Percentiles rank a stretch among this genome's conserved stretches.
Evolutionary conservation across 2,797 vertebrate species (phyloP).

Genomic region (Synaphobranchus kaupii): DNA sequence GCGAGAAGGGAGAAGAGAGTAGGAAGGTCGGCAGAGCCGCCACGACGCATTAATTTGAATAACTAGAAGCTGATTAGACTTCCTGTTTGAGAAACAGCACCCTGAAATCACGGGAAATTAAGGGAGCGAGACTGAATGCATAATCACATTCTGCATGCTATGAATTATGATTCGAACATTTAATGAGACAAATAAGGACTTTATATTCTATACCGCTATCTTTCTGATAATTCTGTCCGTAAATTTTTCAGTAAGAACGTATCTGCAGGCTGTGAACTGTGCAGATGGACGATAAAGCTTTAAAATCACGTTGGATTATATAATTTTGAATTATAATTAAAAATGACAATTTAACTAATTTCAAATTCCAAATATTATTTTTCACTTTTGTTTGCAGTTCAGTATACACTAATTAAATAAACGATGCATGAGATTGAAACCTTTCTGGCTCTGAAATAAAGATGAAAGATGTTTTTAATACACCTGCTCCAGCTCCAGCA

Average conservation of each 20-base stretch:
- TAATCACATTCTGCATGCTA: not conserved
- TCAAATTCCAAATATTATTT: not conserved
- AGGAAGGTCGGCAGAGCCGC: constrained; percentile 50
- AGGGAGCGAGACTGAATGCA: constrained; percentile 3
- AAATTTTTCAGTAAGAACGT: not conserved
- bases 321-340: no score
- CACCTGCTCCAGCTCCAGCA: no score
- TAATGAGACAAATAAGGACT: not conserved
- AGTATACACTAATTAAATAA: not conserved
- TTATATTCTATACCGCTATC: not conserved
- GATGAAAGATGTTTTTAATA: not conserved
- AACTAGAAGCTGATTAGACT: constrained; percentile 45
- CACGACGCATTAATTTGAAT: constrained; percentile 50
- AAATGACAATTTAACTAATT: not conserved
- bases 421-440: not conserved
- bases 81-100: constrained; percentile 40
- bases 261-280: not conserved
- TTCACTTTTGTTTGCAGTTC: not conserved
- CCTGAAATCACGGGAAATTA: constrained; percentile 23
- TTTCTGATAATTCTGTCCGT: not conserved
- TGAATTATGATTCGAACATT: constrained; percentile 16
- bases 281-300: no score
- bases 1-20: constrained; percentile 23
- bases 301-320: no score
- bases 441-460: not conserved